These are phyloP conservation scores for Drusus annulatus DNA, from an alignment of 1,140 invertebrate species.

Conservation along the genomic window DNA sequence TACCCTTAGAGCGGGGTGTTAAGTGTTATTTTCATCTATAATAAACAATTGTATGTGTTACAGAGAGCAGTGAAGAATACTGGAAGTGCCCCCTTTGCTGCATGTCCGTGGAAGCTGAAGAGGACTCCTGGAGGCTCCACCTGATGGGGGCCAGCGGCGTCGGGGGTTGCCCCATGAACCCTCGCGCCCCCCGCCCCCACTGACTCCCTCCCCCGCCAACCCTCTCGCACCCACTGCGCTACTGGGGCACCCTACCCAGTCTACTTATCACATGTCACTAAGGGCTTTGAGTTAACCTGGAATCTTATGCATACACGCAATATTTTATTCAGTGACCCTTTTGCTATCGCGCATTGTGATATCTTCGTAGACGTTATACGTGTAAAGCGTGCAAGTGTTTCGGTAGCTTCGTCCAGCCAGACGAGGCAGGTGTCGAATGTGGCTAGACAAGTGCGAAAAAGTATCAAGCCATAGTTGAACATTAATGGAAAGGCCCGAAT, in stretches of 20 bases:
- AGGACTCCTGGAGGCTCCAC: slow-evolving; percentile 53
- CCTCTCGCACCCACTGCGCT: background rate
- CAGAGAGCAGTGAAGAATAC: slow-evolving; percentile 48
- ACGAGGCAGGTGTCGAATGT: background rate
- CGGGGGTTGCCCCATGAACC: slow-evolving; percentile 43
- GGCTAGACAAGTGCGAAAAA: background rate
- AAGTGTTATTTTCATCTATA: background rate
- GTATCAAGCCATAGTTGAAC: background rate
- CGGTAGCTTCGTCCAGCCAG: background rate
- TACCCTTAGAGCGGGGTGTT: background rate
- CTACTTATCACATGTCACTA: background rate
- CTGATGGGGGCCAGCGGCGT: slow-evolving; percentile 24
- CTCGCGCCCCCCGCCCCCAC: background rate
- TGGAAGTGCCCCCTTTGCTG: slow-evolving; percentile 82
- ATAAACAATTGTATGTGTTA: background rate
- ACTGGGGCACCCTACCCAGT: background rate
- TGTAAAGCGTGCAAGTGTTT: too few species aligned
- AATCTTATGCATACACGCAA: too few species aligned
- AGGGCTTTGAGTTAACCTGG: too few species aligned
- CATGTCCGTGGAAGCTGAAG: slow-evolving; percentile 69
- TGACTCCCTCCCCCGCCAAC: background rate
- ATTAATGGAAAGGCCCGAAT: background rate
- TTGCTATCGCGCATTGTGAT: too few species aligned
- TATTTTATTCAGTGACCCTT: too few species aligned
- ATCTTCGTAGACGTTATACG: too few species aligned